These are phyloP conservation scores for Mustelus asterias DNA, from an alignment of 2,113 vertebrate species.

Conservation along the genomic window DNA sequence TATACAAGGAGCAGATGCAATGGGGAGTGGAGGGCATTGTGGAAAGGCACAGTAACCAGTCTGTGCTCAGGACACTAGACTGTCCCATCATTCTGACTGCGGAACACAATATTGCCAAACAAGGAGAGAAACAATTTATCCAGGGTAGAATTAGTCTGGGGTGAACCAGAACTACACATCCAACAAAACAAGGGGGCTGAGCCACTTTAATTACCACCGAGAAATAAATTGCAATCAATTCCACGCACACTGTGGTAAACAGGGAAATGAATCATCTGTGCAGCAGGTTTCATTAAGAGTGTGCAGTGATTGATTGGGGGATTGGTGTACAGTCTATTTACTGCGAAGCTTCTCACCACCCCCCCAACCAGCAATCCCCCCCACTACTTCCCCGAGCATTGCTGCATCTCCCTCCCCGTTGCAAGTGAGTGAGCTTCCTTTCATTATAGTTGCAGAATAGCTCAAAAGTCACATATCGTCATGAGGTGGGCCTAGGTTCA, in stretches of 20 bases:
- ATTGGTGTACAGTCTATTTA: neutral
- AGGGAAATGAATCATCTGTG: constrained; percentile 27
- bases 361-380: neutral
- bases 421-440: neutral
- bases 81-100: neutral
- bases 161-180: neutral
- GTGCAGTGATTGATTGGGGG: neutral
- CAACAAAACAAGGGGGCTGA: neutral
- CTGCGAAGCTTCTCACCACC: neutral
- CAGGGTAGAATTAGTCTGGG: neutral
- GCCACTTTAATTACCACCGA: neutral
- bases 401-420: constrained; percentile 39
- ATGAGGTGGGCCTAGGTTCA: neutral
- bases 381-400: neutral
- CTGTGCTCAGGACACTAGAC: neutral
- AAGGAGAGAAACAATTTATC: neutral
- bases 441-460: neutral
- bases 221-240: constrained; percentile 15
- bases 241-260: neutral
- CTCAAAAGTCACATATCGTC: no score
- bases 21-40: neutral
- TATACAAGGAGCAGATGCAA: neutral
- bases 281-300: constrained; percentile 8
- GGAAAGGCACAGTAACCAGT: neutral
- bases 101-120: neutral